Evolutionary conservation across 2,888 invertebrate genomes (phyloP).

Genomic region (Itoplectis maculator): DNA sequence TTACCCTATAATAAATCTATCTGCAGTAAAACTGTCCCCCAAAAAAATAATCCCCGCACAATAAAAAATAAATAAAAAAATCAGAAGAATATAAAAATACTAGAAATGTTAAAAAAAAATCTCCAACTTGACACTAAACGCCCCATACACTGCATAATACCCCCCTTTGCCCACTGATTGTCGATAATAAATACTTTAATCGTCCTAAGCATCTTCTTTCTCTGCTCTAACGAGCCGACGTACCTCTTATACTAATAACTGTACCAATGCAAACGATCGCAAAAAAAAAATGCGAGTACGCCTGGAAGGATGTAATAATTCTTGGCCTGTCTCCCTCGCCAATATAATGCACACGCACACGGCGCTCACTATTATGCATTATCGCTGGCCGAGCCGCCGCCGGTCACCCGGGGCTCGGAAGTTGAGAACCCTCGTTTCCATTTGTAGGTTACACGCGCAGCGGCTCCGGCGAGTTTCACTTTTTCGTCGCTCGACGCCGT

Average conservation of each 20-base stretch:
- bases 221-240: slow-evolving; percentile 35
- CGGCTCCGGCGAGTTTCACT: slow-evolving; percentile 84
- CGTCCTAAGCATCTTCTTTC: slow-evolving; percentile 45
- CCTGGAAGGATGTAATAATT: slow-evolving; percentile 52
- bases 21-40: too few species aligned
- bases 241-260: background rate
- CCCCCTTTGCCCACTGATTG: slow-evolving; percentile 45
- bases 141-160: background rate
- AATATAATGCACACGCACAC: slow-evolving; percentile 24
- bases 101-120: background rate
- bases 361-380: slow-evolving; percentile 40
- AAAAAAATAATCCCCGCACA: too few species aligned
- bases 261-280: too few species aligned
- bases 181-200: slow-evolving; percentile 57
- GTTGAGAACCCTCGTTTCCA: slow-evolving; percentile 83
- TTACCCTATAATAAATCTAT: too few species aligned
- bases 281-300: slow-evolving; percentile 21
- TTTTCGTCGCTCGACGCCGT: slow-evolving; percentile 82
- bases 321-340: slow-evolving; percentile 32
- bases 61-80: background rate
- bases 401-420: slow-evolving; percentile 57
- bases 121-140: background rate
- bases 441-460: slow-evolving; percentile 85
- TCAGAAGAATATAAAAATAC: background rate
- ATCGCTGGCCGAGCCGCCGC: slow-evolving; percentile 29